Evolutionary conservation across 2,888 invertebrate genomes (phyloP), one percentile per base, ranked within the genome.

Genomic region (Seladonia tumulorum): DNA sequence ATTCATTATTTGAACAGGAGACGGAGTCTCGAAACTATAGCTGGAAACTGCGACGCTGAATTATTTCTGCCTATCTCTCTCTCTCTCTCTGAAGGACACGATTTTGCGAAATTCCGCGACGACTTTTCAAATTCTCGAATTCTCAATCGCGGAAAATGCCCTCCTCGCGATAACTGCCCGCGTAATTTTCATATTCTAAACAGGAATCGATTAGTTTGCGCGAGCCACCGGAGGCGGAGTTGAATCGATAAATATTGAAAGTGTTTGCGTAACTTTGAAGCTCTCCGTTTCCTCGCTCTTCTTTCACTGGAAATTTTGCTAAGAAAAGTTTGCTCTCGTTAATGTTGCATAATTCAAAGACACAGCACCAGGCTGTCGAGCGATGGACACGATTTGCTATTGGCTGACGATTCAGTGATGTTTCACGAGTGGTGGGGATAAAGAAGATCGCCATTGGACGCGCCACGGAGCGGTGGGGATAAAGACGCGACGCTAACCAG

Each of bases 1-100:
- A 86, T 87, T 87, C 80, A 87, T 86, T 80, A 78, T 87, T 80
- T 75, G 57, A 80, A 66, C 35, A 35, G 66, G 74, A 79, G 77
- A 75, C 75, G 78, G 85, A n/a, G 42, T 42, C 35, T 35, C 79
- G 68, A 70, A 85, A 85, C 57, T 68, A 35, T 35, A 66, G 35
- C 66, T 66, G 18, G 8, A 66, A 66, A 66, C 63, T 63, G 63
- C 63, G 18, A 12, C 63, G 63, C 63, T 63, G 18, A 63, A 63
- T 63, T 63, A 63, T 63, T 29, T 29, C 63, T 5, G 16, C 63
- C 5, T 12, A 29, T 14, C 16, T 25, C 12, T 10, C 12, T 4
- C 47, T 49, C 18, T 18, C 49, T 18, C 49, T 49, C 49, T 49
- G 18, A 63, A 63, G 63, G 63, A 29, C 63, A 29, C 29, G 29